phyloP scores from a whole-genome alignment of 2,113 vertebrate species.

The Phoenicopterus ruber region DNA sequence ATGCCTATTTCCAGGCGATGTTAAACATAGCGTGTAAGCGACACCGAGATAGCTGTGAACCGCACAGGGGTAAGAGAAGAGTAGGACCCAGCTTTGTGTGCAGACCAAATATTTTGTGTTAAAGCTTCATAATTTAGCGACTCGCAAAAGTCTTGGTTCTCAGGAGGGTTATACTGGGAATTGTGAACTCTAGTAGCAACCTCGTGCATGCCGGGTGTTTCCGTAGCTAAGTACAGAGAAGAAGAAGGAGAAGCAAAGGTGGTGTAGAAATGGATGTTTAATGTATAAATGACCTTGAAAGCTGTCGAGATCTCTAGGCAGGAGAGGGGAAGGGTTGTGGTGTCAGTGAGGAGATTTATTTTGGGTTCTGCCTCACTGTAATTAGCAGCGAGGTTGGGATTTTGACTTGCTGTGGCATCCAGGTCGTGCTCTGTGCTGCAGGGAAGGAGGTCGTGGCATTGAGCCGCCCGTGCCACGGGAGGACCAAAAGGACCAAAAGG shows the following conservation, averaged over 20 bases:
- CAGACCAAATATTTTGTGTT: neutral
- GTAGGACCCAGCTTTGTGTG: neutral
- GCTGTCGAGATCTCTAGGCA: neutral
- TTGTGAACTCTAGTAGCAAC: neutral
- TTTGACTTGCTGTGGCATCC: neutral
- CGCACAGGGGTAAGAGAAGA: neutral
- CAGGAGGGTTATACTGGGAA: neutral
- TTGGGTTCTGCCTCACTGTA: neutral
- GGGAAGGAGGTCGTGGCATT: neutral
- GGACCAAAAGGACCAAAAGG: neutral
- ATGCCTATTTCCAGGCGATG: neutral
- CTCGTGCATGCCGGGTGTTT: neutral
- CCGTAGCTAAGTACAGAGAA: neutral
- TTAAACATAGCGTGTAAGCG: neutral
- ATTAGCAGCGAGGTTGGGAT: neutral
- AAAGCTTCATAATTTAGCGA: neutral
- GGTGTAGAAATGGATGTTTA: neutral
- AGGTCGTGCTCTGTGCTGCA: accelerated
- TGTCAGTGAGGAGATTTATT: neutral
- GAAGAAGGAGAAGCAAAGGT: neutral
- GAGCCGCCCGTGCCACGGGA: accelerated
- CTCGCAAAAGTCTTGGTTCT: neutral
- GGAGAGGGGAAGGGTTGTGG: neutral
- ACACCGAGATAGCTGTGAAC: neutral
- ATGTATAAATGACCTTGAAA: neutral